Base-by-base conservation (phyloP, 2,797 vertebrate genomes). In the Antrozous pallidus region DNA sequence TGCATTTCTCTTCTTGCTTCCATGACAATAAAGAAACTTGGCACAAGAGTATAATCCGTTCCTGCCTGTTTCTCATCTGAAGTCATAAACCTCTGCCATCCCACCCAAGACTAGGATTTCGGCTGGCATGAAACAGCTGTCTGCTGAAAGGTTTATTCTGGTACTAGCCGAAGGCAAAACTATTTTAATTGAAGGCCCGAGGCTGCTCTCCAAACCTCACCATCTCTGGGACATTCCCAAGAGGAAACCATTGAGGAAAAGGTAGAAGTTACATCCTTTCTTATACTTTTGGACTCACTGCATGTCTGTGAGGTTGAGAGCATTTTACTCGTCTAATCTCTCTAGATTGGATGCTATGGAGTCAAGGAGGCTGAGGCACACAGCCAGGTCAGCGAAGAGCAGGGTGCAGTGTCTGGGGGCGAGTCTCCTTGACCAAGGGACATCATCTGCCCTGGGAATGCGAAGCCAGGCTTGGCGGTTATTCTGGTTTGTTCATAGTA, bases 31-130 rank as follows among this genome's bases (percentile, higher is more conserved):
- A 94, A 92, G 77, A 63, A 89, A 95, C 85, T 96, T 95, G 95
- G 87, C 78, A 74, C 95, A 18, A 65, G 88, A 78, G 49, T 58
- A 58, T 86, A 58, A 83, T 90, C 81, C 91, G 81, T 47, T 96
- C 86, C 95, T 96, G 69, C 79, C 94, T 95, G 91, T 82, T 94
- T 96, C 90, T 96, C 67, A 74, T 92, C 95, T 96, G 90, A 93
- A 94, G 75, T 87, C 69, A 71, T 95, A 97, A 93, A 91, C 91
- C 95, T 95, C 73, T 94, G 90, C 95, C 90, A 90, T 97, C 96
- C 97, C 96, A 97, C 96, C 95, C 94, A 95, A 87, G 91, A 96
- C 96, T 92, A 95, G 96, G 90, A 90, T 96, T 96, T 73, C 74
- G 85, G 51, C 96, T 90, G 95, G 94, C 91, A 78, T 74, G 74